Conservation (phyloP, 2,113 vertebrate genomes). For the Nothoprocta pentlandii region DNA sequence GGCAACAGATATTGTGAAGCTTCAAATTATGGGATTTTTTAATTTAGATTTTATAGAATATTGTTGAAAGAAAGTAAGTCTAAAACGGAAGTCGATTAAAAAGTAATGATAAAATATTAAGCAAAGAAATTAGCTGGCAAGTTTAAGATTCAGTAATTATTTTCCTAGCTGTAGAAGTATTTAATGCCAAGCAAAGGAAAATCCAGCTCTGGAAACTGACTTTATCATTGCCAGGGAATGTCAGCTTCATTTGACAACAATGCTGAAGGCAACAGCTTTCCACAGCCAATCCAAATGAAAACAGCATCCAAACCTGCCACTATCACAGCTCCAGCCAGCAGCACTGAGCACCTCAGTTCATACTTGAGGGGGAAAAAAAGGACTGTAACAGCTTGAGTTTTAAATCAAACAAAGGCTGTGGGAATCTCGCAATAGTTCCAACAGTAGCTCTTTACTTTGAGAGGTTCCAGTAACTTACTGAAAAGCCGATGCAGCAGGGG, state of each 20-base stretch:
- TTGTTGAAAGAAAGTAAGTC: background rate
- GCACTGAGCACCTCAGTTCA: background rate
- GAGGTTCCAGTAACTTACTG: background rate
- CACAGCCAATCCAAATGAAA: background rate
- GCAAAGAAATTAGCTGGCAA: background rate
- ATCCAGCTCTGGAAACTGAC: background rate
- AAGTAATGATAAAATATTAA: background rate
- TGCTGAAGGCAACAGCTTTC: background rate
- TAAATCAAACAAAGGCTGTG: background rate
- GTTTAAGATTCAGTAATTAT: background rate
- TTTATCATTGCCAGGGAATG: background rate
- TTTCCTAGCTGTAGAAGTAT: background rate
- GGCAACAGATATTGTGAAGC: background rate
- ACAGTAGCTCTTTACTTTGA: too few relatives aligned
- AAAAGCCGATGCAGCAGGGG: background rate
- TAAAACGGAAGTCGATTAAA: background rate
- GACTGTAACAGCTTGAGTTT: background rate
- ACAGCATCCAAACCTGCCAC: background rate
- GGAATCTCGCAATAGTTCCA: background rate
- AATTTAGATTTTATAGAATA: background rate
- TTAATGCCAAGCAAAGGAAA: background rate
- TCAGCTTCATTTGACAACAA: background rate
- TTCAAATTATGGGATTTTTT: background rate
- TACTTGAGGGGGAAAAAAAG: background rate
- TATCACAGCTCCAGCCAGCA: background rate